A percentile compares a stretch with the other conserved stretches of the same genome.
Conservation (phyloP, 2,888 invertebrate genomes). For the Furcula furcula region DNA sequence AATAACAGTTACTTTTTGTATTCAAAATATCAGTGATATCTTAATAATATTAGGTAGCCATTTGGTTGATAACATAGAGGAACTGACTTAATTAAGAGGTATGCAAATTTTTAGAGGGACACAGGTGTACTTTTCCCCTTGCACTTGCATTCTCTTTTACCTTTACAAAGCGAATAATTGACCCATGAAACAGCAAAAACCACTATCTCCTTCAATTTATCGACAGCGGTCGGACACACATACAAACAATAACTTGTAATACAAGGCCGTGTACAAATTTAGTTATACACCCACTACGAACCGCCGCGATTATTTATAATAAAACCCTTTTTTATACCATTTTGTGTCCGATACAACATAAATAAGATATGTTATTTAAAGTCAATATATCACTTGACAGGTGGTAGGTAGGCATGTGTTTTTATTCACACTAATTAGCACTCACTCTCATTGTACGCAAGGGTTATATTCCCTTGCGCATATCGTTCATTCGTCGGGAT, state of each 20-base stretch:
- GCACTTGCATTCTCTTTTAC: no score
- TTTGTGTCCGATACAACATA: constrained; percentile 81
- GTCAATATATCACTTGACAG: constrained; percentile 81
- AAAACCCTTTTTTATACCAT: constrained; percentile 73
- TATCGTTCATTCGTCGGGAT: constrained; percentile 43
- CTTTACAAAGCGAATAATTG: constrained; percentile 43
- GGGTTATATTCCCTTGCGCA: constrained; percentile 35
- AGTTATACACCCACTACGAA: constrained; percentile 72
- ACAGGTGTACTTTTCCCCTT: no score
- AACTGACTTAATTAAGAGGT: no score
- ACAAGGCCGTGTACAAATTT: constrained; percentile 74
- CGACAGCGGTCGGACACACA: constrained; percentile 49
- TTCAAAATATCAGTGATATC: no score
- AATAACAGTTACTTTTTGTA: no score
- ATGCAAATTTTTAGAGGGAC: no score
- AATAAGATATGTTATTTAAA: constrained; percentile 83
- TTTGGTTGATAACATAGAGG: no score
- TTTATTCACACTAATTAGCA: constrained; percentile 38
- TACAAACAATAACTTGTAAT: constrained; percentile 57
- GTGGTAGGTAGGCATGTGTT: constrained; percentile 65
- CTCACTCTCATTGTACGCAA: constrained; percentile 34
- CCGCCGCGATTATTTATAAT: constrained; percentile 72
- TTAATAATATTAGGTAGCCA: no score
- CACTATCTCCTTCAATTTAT: constrained; percentile 70
- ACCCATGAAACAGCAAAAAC: constrained; percentile 57